Base-by-base conservation (phyloP, 1,140 invertebrate genomes). In the Bombus confusus region DNA sequence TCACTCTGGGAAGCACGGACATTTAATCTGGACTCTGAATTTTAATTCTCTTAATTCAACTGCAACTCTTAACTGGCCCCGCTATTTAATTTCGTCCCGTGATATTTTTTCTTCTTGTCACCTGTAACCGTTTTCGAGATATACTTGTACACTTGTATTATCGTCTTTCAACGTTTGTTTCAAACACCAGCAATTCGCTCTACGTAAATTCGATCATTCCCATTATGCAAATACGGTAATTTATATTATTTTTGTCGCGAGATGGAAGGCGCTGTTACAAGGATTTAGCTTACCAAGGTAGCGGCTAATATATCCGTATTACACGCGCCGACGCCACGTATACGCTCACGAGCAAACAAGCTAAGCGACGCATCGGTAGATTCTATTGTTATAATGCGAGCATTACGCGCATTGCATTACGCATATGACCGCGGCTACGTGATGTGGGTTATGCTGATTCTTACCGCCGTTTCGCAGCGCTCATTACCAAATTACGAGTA, bases 401-500 rank as follows among this genome's bases (percentile, higher is more conserved):
- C 59, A 75, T 76, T 83, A 76, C 37, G 68, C 59, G 72, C 64
- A 71, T 84, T 84, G 34, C 64, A 79, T 84, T 84, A 79, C 82
- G 37, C 75, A 39, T 76, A 84, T 77, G 82, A 69, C 37, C 82
- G 25, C n/a, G 64, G 52, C 43, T 71, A 78, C 82, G 75, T 71
- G 82, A 84, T 71, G 75, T 79, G 82, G 82, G 75, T 84, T 84
- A 78, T 59, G 47, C 28, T 31, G 82, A 84, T 84, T 78, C 82
- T 79, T 84, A 75, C n/a, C 22, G 76, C 59, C 39, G 39, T 79
- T 84, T 71, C 66, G 75, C 37, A 39, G 47, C 39, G 64, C 64
- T 84, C 82, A 84, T 84, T 84, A 84, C 82, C 82, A 47, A 84
- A 84, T 84, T 79, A 84, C 82, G 74, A 71, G 82, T 84, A 84